A percentile compares a stretch with the other conserved stretches of the same genome.
Evolutionary conservation across 2,113 vertebrate genomes (phyloP).

Genomic region (Nanorana parkeri): DNA sequence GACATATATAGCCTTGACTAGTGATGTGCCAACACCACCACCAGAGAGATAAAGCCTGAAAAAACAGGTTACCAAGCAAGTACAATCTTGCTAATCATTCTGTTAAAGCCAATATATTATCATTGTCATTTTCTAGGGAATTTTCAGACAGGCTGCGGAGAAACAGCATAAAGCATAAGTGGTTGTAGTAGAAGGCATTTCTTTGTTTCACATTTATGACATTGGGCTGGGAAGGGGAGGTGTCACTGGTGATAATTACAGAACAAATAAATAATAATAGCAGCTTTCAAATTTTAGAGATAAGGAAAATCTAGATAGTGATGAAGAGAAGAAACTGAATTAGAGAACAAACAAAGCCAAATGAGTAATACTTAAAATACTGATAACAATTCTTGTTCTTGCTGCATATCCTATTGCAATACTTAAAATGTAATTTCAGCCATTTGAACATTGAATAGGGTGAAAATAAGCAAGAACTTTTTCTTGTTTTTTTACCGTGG

Average conservation of each 20-base stretch:
- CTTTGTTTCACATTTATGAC: slow-evolving; percentile 75
- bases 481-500: too few relatives aligned
- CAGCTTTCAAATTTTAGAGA: slow-evolving; percentile 76
- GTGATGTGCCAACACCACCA: too few relatives aligned
- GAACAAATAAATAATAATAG: slow-evolving; percentile 80
- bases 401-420: neutral
- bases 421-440: too few relatives aligned
- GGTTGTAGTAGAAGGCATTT: slow-evolving; percentile 73
- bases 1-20: too few relatives aligned
- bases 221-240: slow-evolving; percentile 74
- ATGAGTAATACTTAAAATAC: slow-evolving; percentile 67
- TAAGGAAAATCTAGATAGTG: slow-evolving; percentile 72
- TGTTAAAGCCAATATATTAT: slow-evolving; percentile 64
- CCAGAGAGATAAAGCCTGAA: neutral
- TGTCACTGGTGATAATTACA: slow-evolving; percentile 72
- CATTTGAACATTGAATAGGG: neutral
- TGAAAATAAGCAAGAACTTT: too few relatives aligned
- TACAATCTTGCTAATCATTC: slow-evolving; percentile 60
- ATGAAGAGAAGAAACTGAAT: slow-evolving; percentile 72
- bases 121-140: slow-evolving; percentile 63
- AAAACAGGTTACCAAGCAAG: slow-evolving; percentile 58
- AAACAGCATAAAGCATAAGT: slow-evolving; percentile 63
- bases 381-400: slow-evolving; percentile 30
- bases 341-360: slow-evolving; percentile 68
- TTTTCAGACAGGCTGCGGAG: slow-evolving; percentile 61